Evolutionary conservation across 2,113 vertebrate genomes (phyloP).

Genomic region (Centropus unirufus): DNA sequence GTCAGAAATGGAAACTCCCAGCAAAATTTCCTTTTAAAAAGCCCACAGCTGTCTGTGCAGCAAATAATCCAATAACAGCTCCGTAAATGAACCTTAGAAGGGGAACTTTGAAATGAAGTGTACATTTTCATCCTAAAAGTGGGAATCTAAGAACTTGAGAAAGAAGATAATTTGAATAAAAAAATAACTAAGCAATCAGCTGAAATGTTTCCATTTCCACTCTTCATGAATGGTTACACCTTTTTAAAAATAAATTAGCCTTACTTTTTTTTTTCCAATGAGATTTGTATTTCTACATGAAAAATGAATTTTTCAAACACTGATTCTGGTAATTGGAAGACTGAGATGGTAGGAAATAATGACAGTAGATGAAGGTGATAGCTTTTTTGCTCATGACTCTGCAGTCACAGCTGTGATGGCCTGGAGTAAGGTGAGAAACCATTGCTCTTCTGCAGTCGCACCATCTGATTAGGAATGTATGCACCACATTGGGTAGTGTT

Average conservation of each 20-base stretch:
- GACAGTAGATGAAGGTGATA: neutral
- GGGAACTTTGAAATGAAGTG: neutral
- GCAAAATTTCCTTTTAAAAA: neutral
- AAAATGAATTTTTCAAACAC: neutral
- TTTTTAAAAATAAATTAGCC: neutral
- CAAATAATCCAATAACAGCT: neutral
- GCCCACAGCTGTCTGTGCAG: neutral
- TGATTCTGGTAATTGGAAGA: neutral
- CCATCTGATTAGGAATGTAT: neutral
- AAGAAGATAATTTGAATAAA: neutral
- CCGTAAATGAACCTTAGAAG: neutral
- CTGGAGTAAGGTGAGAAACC: neutral
- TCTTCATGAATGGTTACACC: accelerated
- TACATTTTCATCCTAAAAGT: neutral
- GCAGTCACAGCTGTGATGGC: neutral
- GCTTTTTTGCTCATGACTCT: neutral
- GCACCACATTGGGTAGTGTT: accelerated
- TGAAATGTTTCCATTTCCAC: neutral
- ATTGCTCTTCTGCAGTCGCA: neutral
- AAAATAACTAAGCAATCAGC: neutral
- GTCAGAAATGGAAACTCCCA: neutral
- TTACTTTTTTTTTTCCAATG: neutral
- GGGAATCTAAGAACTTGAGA: neutral
- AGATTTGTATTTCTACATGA: neutral
- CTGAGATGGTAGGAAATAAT: neutral